Base-by-base conservation (phyloP, 1,140 invertebrate species). In the Drosophila aff. region DNA sequence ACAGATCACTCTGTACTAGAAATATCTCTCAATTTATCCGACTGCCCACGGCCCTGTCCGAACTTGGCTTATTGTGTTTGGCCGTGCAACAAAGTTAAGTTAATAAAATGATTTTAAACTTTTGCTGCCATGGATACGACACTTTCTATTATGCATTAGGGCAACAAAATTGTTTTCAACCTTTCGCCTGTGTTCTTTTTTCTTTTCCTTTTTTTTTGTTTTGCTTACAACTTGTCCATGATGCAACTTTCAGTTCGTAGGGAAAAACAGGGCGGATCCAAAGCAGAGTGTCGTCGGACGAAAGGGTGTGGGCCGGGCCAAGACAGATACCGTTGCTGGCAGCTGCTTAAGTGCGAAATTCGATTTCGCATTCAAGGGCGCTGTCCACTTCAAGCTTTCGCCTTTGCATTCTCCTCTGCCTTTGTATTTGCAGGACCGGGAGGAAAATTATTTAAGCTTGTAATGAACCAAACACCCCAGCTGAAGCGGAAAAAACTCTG, bases 31-130 rank as follows among this genome's bases (percentile, higher is more conserved):
- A 11, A 11, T 41, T 64, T 41, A 26, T 66, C 38, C 16, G 18
- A 33, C 36, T 36, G 18, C 26, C 28, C 15, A 36, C 2, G 18
- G 18, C 18, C 21, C 36, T 13, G 36, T 11, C 58, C 15, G 18
- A 26, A 44, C 9, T 61, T 69, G 43, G 16, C 18, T 46, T 58
- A 71, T 55, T 64, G 28, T 59, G 36, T 44, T 65, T 66, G 36
- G 23, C 23, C 59, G 10, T 13, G 23, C 33, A 78, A 64, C 46
- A 78, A 79, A 79, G 76, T 78, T 74, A 53, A 74, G 69, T 76
- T 79, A 79, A 78, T 79, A 79, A 79, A 79, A 72, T 79, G 60
- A 79, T 72, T 79, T 78, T 60, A 79, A 79, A 79, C 60, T 79
- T 79, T 72, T 44, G 52, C 76, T 79, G 66, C 47, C 59, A 60